phyloP scores from a whole-genome alignment of 2,888 invertebrate genomes.

The Nemapogon koenigi region DNA sequence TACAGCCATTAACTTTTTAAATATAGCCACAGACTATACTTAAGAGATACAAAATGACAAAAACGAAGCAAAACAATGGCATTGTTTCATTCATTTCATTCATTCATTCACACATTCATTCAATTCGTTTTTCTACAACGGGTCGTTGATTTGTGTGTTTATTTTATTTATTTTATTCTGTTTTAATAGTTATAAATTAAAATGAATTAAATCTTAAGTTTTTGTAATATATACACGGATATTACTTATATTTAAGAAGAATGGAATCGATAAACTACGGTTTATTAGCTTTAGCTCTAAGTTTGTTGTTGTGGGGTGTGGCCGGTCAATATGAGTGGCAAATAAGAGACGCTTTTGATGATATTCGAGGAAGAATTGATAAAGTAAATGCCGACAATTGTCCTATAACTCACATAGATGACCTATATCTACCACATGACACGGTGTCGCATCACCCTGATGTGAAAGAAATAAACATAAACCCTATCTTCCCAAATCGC shows the following conservation, averaged over 20 bases:
- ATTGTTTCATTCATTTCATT: no score
- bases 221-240: no score
- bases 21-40: no score
- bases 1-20: no score
- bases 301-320: constrained; percentile 67
- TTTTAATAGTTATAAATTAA: no score
- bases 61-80: no score
- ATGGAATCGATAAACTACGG: neutral
- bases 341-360: constrained; percentile 87
- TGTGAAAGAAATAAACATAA: constrained; percentile 92
- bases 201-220: no score
- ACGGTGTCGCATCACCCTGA: constrained; percentile 91
- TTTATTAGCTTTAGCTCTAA: constrained; percentile 40
- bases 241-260: neutral
- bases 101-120: no score
- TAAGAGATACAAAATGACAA: no score
- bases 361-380: constrained; percentile 83
- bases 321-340: constrained; percentile 93
- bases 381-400: constrained; percentile 89
- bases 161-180: no score
- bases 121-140: no score
- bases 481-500: constrained; percentile 93
- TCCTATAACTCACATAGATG: constrained; percentile 82
- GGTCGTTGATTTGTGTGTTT: no score
- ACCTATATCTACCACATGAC: constrained; percentile 83